phyloP scores from a whole-genome alignment of 2,113 vertebrate genomes.

The Atractosteus spatula region DNA sequence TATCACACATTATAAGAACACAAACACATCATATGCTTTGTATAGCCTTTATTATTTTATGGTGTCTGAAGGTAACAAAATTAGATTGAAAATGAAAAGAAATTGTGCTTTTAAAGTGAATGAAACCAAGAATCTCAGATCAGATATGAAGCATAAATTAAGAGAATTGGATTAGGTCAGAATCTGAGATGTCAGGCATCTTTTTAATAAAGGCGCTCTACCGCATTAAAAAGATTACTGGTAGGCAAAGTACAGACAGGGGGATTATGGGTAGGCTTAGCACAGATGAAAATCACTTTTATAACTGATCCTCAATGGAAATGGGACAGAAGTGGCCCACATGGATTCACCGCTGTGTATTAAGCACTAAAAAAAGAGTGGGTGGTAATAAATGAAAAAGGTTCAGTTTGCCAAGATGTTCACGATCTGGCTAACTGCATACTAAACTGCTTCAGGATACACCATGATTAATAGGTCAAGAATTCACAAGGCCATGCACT shows the following conservation, averaged over 20 bases:
- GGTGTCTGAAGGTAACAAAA: too few species aligned
- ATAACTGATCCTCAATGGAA: background rate
- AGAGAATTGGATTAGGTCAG: background rate
- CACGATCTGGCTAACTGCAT: background rate
- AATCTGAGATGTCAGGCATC: background rate
- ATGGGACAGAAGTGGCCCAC: background rate
- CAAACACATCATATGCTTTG: too few species aligned
- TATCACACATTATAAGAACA: too few species aligned
- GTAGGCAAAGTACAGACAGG: background rate
- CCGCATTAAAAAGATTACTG: background rate
- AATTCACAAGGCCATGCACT: too few species aligned
- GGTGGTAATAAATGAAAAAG: conserved; percentile 1
- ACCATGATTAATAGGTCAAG: too few species aligned
- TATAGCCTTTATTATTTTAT: too few species aligned
- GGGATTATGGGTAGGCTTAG: background rate
- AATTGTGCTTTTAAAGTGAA: too few species aligned
- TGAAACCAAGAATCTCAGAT: too few species aligned
- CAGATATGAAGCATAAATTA: background rate
- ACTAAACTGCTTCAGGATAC: background rate
- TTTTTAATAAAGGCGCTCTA: background rate
- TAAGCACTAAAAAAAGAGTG: background rate
- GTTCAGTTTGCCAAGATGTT: conserved; percentile 9
- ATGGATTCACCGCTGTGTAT: conserved; percentile 2
- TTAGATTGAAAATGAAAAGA: too few species aligned
- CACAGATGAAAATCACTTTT: background rate